Percentiles rank a stretch among this genome's conserved stretches.
These are phyloP conservation scores for Smutsia gigantea DNA, from an alignment of 2,797 vertebrate species.

Conservation along the genomic window DNA sequence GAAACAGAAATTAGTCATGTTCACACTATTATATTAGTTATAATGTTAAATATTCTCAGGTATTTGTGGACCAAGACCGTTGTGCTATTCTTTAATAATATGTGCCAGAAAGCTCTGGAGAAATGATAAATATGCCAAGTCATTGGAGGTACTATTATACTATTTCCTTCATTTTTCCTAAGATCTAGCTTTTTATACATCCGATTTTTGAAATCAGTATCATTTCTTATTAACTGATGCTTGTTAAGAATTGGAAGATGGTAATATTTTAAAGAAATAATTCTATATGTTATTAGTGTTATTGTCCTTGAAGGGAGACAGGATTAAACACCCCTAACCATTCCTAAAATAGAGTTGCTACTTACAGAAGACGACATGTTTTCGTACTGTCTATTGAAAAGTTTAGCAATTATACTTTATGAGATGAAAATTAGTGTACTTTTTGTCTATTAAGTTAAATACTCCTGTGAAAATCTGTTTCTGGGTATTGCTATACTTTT, in stretches of 20 bases:
- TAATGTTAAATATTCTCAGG: conserved; percentile 28
- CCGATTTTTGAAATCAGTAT: conserved; percentile 33
- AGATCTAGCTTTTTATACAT: conserved; percentile 14
- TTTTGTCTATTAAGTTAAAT: conserved; percentile 49
- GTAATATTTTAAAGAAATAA: conserved; percentile 62
- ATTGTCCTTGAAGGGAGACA: conserved; percentile 58
- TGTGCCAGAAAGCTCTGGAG: not conserved
- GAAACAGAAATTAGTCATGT: conserved; percentile 37
- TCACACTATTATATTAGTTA: not conserved
- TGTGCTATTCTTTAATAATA: conserved; percentile 4
- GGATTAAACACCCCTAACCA: conserved; percentile 40
- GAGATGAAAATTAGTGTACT: not conserved
- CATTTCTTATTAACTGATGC: conserved; percentile 49
- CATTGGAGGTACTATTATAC: not conserved
- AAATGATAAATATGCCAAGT: not conserved
- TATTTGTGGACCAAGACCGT: not conserved
- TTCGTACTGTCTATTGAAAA: conserved; percentile 57
- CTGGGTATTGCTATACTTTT: conserved; percentile 68
- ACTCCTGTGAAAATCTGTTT: not conserved
- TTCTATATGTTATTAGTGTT: not conserved
- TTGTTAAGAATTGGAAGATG: conserved; percentile 39
- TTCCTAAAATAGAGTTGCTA: conserved; percentile 49
- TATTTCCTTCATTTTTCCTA: conserved; percentile 32
- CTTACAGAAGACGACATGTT: not conserved
- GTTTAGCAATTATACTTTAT: conserved; percentile 48